Percentiles rank a stretch among this genome's conserved stretches.
Conservation (phyloP, 2,888 invertebrate genomes). For the Brachypterus glaber region DNA sequence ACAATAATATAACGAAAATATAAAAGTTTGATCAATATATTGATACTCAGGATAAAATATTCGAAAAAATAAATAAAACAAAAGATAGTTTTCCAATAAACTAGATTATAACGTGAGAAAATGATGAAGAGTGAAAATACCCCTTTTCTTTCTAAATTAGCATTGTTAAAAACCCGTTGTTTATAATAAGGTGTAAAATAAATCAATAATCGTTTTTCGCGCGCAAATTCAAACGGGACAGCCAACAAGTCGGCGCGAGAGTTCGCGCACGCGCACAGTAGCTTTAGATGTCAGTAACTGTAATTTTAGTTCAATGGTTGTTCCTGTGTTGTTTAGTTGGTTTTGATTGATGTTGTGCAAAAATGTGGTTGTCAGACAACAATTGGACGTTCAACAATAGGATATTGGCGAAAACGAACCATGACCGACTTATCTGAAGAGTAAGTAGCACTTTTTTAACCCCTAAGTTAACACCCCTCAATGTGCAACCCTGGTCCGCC, state of each 20-base stretch:
- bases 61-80: background rate
- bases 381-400: slow-evolving; percentile 69
- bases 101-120: background rate
- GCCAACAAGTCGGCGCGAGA: slow-evolving; percentile 21
- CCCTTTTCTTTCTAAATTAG: background rate
- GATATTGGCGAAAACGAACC: slow-evolving; percentile 74
- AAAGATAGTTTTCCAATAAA: background rate
- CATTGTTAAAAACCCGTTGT: background rate
- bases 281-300: slow-evolving; percentile 30
- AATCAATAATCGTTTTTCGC: slow-evolving; percentile 15
- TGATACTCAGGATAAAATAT: background rate
- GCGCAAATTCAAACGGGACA: slow-evolving; percentile 10
- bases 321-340: slow-evolving; percentile 38
- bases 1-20: background rate
- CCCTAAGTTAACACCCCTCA: slow-evolving; percentile 19
- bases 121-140: too few relatives aligned
- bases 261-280: slow-evolving; percentile 25
- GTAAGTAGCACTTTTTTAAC: slow-evolving; percentile 51
- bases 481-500: slow-evolving; percentile 31
- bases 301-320: slow-evolving; percentile 40
- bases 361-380: slow-evolving; percentile 43
- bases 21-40: background rate
- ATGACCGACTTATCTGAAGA: slow-evolving; percentile 89
- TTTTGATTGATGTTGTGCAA: slow-evolving; percentile 42
- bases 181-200: slow-evolving; percentile 2